phyloP scores from a whole-genome alignment of 2,797 vertebrate species.

The Scarus forsteni region DNA sequence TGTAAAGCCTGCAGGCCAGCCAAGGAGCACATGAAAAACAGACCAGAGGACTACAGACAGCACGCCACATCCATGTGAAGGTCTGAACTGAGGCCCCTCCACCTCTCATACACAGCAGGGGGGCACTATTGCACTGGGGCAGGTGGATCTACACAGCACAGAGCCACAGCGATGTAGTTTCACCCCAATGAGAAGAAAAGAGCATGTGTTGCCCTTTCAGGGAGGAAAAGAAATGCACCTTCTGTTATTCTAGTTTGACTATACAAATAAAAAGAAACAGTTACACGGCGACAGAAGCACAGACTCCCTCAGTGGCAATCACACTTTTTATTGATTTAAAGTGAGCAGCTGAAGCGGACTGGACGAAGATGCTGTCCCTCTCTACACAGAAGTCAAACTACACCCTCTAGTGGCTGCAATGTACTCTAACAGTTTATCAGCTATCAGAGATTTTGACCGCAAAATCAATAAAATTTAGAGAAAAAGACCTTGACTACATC shows the following conservation, averaged over 20 bases:
- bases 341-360: conserved; percentile 23
- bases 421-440: accelerated
- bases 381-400: conserved; percentile 35
- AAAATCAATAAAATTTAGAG: neutral
- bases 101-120: conserved; percentile 42
- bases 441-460: neutral
- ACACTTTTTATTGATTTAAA: conserved; percentile 11
- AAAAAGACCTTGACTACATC: no score
- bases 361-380: conserved; percentile 57
- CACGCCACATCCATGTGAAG: conserved; percentile 67
- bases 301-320: conserved; percentile 62
- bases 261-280: conserved; percentile 23
- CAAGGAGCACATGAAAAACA: conserved; percentile 73
- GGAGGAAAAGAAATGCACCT: conserved; percentile 67
- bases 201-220: conserved; percentile 69
- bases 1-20: conserved; percentile 78
- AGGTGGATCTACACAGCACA: conserved; percentile 56
- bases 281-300: conserved; percentile 38
- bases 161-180: conserved; percentile 50
- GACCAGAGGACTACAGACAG: conserved; percentile 65
- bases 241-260: conserved; percentile 36
- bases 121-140: conserved; percentile 56
- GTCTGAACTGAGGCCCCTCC: conserved; percentile 48
- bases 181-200: conserved; percentile 45
- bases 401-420: conserved; percentile 31